These are phyloP conservation scores for Microctenopoma lineatum DNA, from an alignment of 2,797 vertebrate genomes.

Conservation along the genomic window DNA sequence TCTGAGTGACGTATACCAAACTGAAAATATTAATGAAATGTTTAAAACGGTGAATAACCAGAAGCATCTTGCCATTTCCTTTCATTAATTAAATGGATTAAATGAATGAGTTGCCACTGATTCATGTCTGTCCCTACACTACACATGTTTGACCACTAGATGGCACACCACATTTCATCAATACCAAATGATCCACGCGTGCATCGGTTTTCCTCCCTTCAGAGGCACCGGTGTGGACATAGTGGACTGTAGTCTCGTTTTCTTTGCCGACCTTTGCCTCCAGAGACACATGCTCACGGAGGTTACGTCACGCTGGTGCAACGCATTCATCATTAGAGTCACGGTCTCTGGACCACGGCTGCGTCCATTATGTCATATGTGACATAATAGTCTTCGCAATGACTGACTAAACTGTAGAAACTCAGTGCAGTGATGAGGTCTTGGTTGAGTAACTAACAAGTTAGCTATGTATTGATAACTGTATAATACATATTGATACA, in stretches of 20 bases:
- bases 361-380: not conserved
- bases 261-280: slow-evolving; percentile 10
- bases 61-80: not conserved
- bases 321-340: not conserved
- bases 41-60: not conserved
- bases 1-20: no score
- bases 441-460: no score
- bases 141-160: not conserved
- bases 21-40: not conserved
- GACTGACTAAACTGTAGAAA: not conserved
- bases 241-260: not conserved
- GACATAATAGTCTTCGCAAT: not conserved
- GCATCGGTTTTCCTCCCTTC: not conserved
- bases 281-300: not conserved
- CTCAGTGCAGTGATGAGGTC: not conserved
- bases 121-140: not conserved
- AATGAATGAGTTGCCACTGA: no score
- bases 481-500: not conserved
- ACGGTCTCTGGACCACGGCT: not conserved
- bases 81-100: not conserved
- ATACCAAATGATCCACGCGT: not conserved
- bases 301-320: not conserved
- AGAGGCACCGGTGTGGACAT: not conserved
- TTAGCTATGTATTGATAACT: no score
- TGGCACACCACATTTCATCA: not conserved